Base-by-base conservation (phyloP, 2,113 vertebrate genomes). In the Struthio camelus region DNA sequence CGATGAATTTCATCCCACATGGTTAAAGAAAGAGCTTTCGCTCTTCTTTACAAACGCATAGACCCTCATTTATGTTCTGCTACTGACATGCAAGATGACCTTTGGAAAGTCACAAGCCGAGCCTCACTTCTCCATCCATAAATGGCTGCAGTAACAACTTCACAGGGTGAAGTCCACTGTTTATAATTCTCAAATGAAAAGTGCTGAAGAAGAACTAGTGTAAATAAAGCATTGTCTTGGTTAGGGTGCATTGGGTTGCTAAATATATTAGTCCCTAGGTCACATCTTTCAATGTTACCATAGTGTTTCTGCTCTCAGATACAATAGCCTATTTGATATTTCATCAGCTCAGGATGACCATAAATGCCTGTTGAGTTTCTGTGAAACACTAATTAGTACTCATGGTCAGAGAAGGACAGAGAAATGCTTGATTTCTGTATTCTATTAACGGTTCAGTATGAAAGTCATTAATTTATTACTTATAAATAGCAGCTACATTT, bases 81-180 rank as follows among this genome's bases (percentile, higher is more conserved):
- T 50, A 32, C 58, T 9, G 17, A 73, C 46, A 44, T 0, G 2
- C 2, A 2, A 77, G 20, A 38, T 40, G 87, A 94, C 93, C 95
- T 95, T 75, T 80, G 85, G 51, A 95, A 96, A 89, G 59, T 3
- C 3, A 1, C 65, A 93, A 50, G 80, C 72, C 1, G 6, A 81
- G 64, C 11, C n/a, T 84, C 61, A 36, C 73, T 2, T 65, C 25
- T 58, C 79, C 36, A 54, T 75, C 82, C 77, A 34, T 65, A 95
- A 94, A 75, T 23, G 11, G 59, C 38, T 83, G 70, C 10, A 64
- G 71, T 75, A 90, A 91, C 87, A 76, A 62, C 61, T 75, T 79
- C 94, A 90, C 76, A 81, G 82, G 67, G 64, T 59, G 42, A 95
- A 95, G 91, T 91, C 82, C 93, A 51, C 59, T 88, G 95, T 94